phyloP scores from a whole-genome alignment of 2,888 invertebrate genomes.

The Ophion ellenae region DNA sequence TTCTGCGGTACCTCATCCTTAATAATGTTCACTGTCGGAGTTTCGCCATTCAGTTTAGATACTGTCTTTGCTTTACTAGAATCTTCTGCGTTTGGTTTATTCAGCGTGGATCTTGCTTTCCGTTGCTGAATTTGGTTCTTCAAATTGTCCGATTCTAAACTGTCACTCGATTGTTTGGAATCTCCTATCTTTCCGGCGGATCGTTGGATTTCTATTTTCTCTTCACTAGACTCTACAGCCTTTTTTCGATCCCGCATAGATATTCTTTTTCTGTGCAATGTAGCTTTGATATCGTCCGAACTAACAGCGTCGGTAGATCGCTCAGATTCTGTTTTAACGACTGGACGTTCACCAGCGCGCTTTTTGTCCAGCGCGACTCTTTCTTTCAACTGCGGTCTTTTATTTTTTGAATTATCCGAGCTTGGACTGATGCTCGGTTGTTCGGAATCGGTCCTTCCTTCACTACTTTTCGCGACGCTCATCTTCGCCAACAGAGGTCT shows the following conservation, averaged over 20 bases:
- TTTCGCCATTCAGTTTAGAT: not conserved
- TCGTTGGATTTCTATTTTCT: not conserved
- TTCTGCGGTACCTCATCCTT: not conserved
- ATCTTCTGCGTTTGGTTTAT: not conserved
- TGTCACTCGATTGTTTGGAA: not conserved
- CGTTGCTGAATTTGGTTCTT: not conserved
- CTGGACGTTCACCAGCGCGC: not conserved
- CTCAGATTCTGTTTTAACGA: not conserved
- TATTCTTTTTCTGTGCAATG: not conserved
- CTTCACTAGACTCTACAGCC: not conserved
- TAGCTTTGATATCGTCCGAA: constrained; percentile 17
- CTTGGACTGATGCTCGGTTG: not conserved
- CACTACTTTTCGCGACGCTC: not conserved
- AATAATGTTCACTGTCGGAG: not conserved
- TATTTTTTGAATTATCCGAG: not conserved
- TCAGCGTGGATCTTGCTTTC: not conserved
- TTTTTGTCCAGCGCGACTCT: not conserved
- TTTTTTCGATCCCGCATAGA: constrained; percentile 1
- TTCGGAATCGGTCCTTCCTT: not conserved
- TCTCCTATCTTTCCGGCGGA: not conserved
- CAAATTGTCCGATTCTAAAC: not conserved
- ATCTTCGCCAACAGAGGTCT: not conserved
- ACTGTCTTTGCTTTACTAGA: not conserved
- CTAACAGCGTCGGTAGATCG: not conserved
- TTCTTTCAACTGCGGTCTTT: not conserved